Conservation (phyloP, 92 coral and sea anemone genomes). For the Zoanthus sansibaricus region DNA sequence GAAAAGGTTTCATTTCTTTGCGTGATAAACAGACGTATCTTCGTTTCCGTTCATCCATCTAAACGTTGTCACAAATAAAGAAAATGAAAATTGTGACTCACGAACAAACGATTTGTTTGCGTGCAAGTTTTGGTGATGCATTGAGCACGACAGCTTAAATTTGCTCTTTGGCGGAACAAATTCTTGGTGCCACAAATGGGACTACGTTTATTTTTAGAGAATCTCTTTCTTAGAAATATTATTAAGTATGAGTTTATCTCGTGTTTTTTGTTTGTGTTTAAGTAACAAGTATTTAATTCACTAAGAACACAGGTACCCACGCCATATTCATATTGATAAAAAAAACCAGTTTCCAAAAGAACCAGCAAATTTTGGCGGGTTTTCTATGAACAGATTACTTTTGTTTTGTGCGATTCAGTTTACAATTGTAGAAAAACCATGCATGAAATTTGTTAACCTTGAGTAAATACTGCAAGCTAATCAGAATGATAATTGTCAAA, state of each 20-base stretch:
- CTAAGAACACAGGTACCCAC: constrained; percentile 26
- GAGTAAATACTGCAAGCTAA: constrained; percentile 57
- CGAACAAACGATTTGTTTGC: constrained; percentile 20
- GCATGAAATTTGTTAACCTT: constrained; percentile 74
- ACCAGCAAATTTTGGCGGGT: constrained; percentile 1
- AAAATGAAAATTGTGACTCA: constrained; percentile 9
- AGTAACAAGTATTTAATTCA: constrained; percentile 38
- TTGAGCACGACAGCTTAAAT: background rate
- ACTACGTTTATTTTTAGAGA: constrained; percentile 18
- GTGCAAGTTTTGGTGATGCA: constrained; percentile 32
- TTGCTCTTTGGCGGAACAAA: constrained; percentile 15
- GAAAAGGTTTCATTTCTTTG: constrained; percentile 7
- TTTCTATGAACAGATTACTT: constrained; percentile 58
- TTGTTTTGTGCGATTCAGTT: constrained; percentile 61
- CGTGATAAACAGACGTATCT: constrained; percentile 6
- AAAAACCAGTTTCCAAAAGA: background rate
- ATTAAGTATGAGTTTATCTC: constrained; percentile 23
- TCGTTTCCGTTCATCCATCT: constrained; percentile 16
- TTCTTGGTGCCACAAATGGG: background rate
- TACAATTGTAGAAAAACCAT: constrained; percentile 59
- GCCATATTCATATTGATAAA: constrained; percentile 37
- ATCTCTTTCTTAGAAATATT: constrained; percentile 23
- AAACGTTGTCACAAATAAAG: background rate
- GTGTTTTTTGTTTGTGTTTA: constrained; percentile 41
- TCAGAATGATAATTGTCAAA: constrained; percentile 62